These are phyloP conservation scores for Seriola rivoliana DNA, from an alignment of 2,113 vertebrate genomes.

Conservation along the genomic window DNA sequence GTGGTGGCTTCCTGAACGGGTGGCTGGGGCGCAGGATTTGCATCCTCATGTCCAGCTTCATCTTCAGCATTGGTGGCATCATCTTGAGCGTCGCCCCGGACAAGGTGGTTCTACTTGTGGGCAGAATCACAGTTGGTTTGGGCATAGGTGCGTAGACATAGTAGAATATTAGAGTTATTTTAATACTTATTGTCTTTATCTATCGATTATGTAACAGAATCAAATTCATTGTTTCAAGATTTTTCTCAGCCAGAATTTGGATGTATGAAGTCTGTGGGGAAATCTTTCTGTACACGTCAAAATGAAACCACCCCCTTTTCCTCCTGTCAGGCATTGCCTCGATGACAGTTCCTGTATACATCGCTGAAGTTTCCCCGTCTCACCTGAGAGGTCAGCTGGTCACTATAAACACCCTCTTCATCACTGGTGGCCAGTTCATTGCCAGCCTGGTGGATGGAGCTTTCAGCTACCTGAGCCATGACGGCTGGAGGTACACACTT, in stretches of 20 bases:
- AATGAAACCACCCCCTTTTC: not conserved
- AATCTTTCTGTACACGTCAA: not conserved
- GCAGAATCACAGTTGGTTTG: constrained; percentile 91
- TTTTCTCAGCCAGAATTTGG: not conserved
- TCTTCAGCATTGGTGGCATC: constrained; percentile 89
- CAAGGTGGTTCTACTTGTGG: constrained; percentile 90
- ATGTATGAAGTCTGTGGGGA: not conserved
- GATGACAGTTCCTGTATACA: constrained; percentile 98
- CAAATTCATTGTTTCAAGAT: no score
- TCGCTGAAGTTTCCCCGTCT: constrained; percentile 94
- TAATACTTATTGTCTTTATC: not conserved
- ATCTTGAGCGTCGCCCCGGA: constrained; percentile 85
- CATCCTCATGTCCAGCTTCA: constrained; percentile 91
- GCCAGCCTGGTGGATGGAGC: constrained; percentile 93
- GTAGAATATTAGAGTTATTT: not conserved
- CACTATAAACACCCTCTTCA: constrained; percentile 94
- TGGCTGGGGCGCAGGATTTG: constrained; percentile 88
- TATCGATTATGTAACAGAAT: not conserved
- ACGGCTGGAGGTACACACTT: constrained; percentile 93
- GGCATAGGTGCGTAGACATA: constrained; percentile 90
- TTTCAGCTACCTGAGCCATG: constrained; percentile 92
- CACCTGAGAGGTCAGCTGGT: constrained; percentile 94
- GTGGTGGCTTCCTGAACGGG: constrained; percentile 89
- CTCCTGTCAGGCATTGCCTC: constrained; percentile 90
- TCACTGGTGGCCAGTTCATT: constrained; percentile 98